Percentiles rank a stretch among this genome's conserved stretches.
Evolutionary conservation across 2,797 vertebrate species (phyloP).

Genomic region (Phalloptychus januarius): DNA sequence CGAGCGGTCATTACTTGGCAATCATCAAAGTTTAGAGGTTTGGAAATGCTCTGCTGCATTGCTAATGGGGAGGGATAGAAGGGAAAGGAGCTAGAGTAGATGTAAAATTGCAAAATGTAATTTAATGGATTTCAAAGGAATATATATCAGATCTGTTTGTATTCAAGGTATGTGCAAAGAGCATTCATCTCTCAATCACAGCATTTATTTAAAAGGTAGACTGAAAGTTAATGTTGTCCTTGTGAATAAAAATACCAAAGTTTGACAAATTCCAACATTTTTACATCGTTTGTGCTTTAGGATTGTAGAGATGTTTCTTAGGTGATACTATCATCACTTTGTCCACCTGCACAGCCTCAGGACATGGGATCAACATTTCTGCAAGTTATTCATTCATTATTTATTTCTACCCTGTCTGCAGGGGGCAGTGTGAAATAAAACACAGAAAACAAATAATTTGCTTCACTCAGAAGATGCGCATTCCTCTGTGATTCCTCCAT

Average conservation of each 20-base stretch:
- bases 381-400: conserved; percentile 74
- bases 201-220: conserved; percentile 23
- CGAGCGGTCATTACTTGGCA: conserved; percentile 73
- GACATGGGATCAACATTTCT: conserved; percentile 69
- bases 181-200: conserved; percentile 13
- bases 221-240: conserved; percentile 6
- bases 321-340: conserved; percentile 35
- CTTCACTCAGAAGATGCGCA: conserved; percentile 54
- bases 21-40: conserved; percentile 72
- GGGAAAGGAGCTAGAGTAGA: conserved; percentile 48
- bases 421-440: conserved; percentile 59
- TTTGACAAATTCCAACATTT: conserved; percentile 2
- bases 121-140: neutral
- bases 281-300: conserved; percentile 4
- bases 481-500: conserved; percentile 32
- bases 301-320: conserved; percentile 24
- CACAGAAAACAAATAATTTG: conserved; percentile 70
- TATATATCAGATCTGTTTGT: neutral
- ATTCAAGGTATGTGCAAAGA: conserved; percentile 10
- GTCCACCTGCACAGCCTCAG: conserved; percentile 60
- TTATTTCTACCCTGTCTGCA: conserved; percentile 64
- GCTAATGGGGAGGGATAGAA: conserved; percentile 57
- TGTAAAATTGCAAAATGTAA: conserved; percentile 26
- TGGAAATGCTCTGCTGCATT: conserved; percentile 49
- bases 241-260: conserved; percentile 9